Base-by-base conservation (phyloP, 2,797 vertebrate genomes). In the Novumbra hubbsi region DNA sequence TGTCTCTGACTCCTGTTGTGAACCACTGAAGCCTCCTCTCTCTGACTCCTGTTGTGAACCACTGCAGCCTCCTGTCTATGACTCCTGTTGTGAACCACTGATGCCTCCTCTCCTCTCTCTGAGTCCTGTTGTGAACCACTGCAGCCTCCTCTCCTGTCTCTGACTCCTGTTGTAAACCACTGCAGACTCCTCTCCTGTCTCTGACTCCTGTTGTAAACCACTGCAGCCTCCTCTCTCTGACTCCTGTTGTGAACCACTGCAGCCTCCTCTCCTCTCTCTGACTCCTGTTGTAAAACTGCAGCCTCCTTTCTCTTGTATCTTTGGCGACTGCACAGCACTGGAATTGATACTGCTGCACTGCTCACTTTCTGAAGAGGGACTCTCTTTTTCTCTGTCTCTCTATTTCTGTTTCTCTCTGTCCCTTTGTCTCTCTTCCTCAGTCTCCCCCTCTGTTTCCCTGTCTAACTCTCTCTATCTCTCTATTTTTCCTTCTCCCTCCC, bases 261-360 rank as follows among this genome's bases (percentile, higher is more conserved):
- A 32, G 32, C 32, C 32, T n/a, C n/a, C 32, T 32, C 32, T 32
- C 32, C 79, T 83, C 80, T 77, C 81, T 28, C 57, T 24, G 3
- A n/a, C 68, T 30, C 79, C 75, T 87, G 84, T 80, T 85, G 69
- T 81, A 28, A 75, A 79, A 75, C 89, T 88, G 90, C 87, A 90
- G 85, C 34, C 34, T 38, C 34, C 85, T 80, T 77, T 74, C 32
- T 2, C 72, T 74, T 82, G 74, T 32, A 30, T 74, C 81, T 78
- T 84, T 76, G 86, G 86, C 81, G 81, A 84, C 84, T 86, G 89
- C 91, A 88, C 76, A 84, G 87, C 83, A 68, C 78, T 9, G 77
- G 78, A 76, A 87, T 79, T 55, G 81, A 78, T 81, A 34, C 34
- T 38, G 34, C 90, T 88, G 90, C 89, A 90, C 83, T 89, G 87